phyloP scores from a whole-genome alignment of 2,797 vertebrate species.

The Hypotaenidia okinawae region DNA sequence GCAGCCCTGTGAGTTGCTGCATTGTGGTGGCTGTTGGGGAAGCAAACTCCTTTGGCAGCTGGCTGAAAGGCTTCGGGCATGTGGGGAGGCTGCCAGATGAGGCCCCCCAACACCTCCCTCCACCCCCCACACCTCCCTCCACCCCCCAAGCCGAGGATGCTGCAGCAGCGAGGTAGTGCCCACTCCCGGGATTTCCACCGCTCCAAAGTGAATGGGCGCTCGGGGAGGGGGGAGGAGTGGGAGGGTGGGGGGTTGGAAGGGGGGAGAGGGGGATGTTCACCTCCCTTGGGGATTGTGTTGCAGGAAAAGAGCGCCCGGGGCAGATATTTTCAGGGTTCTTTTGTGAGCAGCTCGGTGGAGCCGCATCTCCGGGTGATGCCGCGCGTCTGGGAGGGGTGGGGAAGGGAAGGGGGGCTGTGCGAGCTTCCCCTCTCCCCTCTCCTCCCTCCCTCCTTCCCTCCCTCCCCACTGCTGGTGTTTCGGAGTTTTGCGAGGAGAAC shows the following conservation, averaged over 20 bases:
- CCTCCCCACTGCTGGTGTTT: neutral
- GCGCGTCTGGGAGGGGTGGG: neutral
- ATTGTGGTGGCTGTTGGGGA: slow-evolving; percentile 62
- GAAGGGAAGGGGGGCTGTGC: accelerated
- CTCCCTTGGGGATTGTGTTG: neutral
- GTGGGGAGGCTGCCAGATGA: slow-evolving; percentile 38
- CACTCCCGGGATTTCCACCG: neutral
- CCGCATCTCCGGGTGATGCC: accelerated
- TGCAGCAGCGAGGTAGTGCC: neutral
- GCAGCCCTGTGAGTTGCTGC: slow-evolving; percentile 66
- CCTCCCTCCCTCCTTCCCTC: neutral
- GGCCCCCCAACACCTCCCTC: neutral
- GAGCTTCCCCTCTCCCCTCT: no score
- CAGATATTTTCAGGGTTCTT: neutral
- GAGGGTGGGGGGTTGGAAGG: neutral
- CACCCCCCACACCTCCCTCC: neutral
- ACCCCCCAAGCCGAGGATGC: accelerated
- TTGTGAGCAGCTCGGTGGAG: neutral
- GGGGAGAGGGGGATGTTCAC: neutral
- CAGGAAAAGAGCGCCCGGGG: neutral
- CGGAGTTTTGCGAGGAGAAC: neutral
- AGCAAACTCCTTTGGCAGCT: slow-evolving; percentile 63
- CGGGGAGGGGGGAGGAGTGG: accelerated
- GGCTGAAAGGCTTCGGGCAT: slow-evolving; percentile 41
- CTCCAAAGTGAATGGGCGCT: accelerated